These are phyloP conservation scores for Acipenser oxyrinchus DNA, from an alignment of 2,797 vertebrate species.

Conservation along the genomic window DNA sequence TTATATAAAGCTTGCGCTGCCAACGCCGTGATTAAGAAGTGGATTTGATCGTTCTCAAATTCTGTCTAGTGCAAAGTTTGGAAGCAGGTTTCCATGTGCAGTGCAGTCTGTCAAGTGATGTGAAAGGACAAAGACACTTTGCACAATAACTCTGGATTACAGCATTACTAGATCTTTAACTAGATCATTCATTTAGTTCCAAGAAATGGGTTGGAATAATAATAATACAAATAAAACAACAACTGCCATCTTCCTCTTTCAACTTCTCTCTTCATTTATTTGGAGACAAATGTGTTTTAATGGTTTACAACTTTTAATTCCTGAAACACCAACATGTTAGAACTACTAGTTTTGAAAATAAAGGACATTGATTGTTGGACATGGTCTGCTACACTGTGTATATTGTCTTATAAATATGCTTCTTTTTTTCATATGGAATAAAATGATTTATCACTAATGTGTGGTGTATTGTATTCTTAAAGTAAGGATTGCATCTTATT, in stretches of 20 bases:
- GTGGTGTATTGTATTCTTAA: slow-evolving; percentile 8
- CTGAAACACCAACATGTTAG: neutral
- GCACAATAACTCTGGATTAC: neutral
- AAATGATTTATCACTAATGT: slow-evolving; percentile 55
- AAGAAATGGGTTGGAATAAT: neutral
- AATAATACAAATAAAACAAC: neutral
- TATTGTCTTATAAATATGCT: slow-evolving; percentile 52
- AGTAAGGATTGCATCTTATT: neutral
- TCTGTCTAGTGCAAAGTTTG: too few species aligned
- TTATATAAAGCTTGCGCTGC: too few species aligned
- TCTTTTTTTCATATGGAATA: slow-evolving; percentile 56
- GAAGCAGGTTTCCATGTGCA: too few species aligned
- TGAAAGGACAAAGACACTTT: too few species aligned
- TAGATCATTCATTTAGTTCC: neutral
- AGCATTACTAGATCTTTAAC: neutral
- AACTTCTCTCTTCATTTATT: neutral
- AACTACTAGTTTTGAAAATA: slow-evolving; percentile 36
- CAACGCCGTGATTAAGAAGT: too few species aligned
- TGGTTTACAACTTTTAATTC: slow-evolving; percentile 1
- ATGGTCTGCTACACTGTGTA: slow-evolving; percentile 74
- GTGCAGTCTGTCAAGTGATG: too few species aligned
- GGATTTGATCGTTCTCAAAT: too few species aligned
- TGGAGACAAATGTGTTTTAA: neutral
- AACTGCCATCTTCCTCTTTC: neutral
- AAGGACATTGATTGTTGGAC: slow-evolving; percentile 50